Base-by-base conservation (phyloP, 1,140 invertebrate species). In the Alviniconcha marisindica region DNA sequence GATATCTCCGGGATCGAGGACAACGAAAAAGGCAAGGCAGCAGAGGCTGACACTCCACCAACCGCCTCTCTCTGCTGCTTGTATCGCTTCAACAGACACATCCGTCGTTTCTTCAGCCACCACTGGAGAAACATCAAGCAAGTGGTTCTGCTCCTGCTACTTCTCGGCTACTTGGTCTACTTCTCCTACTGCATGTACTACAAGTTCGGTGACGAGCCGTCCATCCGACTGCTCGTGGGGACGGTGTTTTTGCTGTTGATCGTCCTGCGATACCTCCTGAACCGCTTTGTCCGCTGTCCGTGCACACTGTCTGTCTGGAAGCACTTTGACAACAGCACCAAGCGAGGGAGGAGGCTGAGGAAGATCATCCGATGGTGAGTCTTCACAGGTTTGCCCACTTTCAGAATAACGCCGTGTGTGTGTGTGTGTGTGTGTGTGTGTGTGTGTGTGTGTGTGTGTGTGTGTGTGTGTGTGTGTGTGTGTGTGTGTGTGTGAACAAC, bases 201-300 rank as follows among this genome's bases (percentile, higher is more conserved):
- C 76, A 78, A 81, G 44, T 87, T 91, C 84, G 90, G 89, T 33
- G 89, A 90, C 76, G 89, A 90, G 48, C 87, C 86, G 44, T 90
- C 89, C 5, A 85, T 89, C 33, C 85, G 89, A 15, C 84, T 91
- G 21, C 83, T 91, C 2, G 88, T 85, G 4, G 79, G 85, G 21
- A 89, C 90, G 0, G 56, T 84, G 12, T 31, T 81, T n/a, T 77
- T 77, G 21, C 0, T 81, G 38, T 2, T 77, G 0, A 3, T 81
- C 21, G 12, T 84, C 38, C 7, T 60, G 2, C 7, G 28, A 18
- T 15, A 66, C n/a, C 14, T 38, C 56, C 12, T 48, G 4, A 38
- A 36, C 15, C 12, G 38, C n/a, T n/a, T n/a, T n/a, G n/a, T 36
- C 14, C 66, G 21, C 66, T 31, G 14, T 28, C 66, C 14, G 31